Percentiles rank a stretch among this genome's conserved stretches.
Evolutionary conservation across 2,113 vertebrate species (phyloP).

Genomic region (Rhinoderma darwinii): DNA sequence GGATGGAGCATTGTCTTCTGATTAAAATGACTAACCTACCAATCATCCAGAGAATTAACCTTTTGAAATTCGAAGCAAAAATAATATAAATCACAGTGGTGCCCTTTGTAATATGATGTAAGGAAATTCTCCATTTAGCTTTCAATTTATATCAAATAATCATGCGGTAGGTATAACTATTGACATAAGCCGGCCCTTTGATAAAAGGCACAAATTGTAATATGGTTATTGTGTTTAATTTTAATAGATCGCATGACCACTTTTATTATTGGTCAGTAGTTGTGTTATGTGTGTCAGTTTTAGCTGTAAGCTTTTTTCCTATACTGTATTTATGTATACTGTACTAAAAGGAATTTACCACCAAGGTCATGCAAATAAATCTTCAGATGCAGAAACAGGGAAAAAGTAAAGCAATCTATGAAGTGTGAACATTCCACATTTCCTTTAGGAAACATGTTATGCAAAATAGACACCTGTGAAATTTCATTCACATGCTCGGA

Average conservation of each 20-base stretch:
- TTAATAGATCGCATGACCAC: neutral
- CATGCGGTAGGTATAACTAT: neutral
- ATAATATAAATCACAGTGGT: neutral
- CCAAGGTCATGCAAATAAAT: conserved; percentile 16
- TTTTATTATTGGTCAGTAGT: neutral
- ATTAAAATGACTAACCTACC: neutral
- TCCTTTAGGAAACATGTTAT: conserved; percentile 8
- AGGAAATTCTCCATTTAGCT: neutral
- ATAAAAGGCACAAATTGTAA: neutral
- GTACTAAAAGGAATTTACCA: neutral
- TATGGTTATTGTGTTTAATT: neutral
- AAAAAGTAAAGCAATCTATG: neutral
- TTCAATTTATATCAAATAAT: neutral
- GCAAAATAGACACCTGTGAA: neutral
- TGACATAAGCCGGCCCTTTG: neutral
- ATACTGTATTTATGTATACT: neutral
- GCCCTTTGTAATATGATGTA: neutral
- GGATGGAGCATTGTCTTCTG: neutral
- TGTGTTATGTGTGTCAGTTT: neutral
- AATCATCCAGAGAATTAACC: neutral
- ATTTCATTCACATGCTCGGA: neutral
- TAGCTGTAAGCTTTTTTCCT: neutral
- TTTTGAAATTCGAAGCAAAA: neutral
- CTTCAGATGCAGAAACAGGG: neutral
- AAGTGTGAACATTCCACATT: neutral